Conservation (phyloP, 2,113 vertebrate genomes). For the Ameiurus melas region DNA sequence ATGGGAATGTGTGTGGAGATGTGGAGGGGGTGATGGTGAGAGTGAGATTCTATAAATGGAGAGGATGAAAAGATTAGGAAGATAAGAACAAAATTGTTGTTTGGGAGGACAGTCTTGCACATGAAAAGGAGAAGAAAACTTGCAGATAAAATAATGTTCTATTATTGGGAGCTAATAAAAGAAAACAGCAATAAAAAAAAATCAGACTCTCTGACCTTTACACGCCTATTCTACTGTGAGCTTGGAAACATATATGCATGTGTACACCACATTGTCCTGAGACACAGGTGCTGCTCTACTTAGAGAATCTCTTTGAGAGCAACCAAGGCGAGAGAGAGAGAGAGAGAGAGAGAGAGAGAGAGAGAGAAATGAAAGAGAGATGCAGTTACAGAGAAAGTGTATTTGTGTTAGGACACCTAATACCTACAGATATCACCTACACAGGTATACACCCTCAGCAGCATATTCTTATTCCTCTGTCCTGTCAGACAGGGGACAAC, state of each 20-base stretch:
- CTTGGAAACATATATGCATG: constrained; percentile 2
- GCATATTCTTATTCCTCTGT: background rate
- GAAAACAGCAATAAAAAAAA: background rate
- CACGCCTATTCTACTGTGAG: constrained; percentile 14
- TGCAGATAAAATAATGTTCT: constrained; percentile 20
- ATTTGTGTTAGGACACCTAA: background rate
- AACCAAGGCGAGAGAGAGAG: constrained; percentile 16
- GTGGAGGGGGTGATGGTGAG: constrained; percentile 50
- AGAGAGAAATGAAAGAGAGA: background rate
- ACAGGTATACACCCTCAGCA: background rate
- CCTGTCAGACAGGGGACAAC: background rate
- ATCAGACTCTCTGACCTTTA: background rate
- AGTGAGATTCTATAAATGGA: constrained; percentile 69
- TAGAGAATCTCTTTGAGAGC: constrained; percentile 31
- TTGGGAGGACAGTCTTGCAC: constrained; percentile 54
- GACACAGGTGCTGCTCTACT: constrained; percentile 56
- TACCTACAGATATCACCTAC: background rate
- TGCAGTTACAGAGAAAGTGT: background rate
- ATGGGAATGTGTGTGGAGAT: constrained; percentile 75
- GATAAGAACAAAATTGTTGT: constrained; percentile 55
- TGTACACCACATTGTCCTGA: constrained; percentile 39
- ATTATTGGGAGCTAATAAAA: background rate
- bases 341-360: too few relatives aligned
- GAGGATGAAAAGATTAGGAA: constrained; percentile 62
- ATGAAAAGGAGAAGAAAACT: constrained; percentile 3